A percentile compares a stretch with the other conserved stretches of the same genome.
These are phyloP conservation scores for Bombylius discolor DNA, from an alignment of 2,888 invertebrate genomes.

Conservation along the genomic window DNA sequence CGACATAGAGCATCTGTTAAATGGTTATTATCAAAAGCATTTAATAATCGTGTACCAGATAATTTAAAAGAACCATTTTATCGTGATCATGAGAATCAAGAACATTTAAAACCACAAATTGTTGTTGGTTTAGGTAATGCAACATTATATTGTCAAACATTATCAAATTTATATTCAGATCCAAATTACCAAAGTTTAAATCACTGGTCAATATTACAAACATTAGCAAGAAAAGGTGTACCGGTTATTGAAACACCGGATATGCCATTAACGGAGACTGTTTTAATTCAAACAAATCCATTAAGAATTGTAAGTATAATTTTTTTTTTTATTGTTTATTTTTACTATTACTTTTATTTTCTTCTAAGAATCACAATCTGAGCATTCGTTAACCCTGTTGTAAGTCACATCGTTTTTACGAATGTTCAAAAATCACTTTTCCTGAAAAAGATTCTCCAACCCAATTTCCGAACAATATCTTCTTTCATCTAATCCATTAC, in stretches of 20 bases:
- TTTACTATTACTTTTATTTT: neutral
- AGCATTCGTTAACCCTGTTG: no score
- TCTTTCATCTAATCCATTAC: no score
- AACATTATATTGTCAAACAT: constrained; percentile 84
- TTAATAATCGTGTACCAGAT: constrained; percentile 86
- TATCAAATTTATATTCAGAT: constrained; percentile 91
- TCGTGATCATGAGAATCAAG: constrained; percentile 87
- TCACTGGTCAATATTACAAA: constrained; percentile 90
- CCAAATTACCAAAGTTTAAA: constrained; percentile 92
- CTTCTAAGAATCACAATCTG: no score
- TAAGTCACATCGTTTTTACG: no score
- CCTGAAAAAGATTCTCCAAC: no score
- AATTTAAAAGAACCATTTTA: constrained; percentile 90
- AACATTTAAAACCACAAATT: constrained; percentile 83
- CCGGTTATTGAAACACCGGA: constrained; percentile 72
- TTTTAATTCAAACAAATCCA: constrained; percentile 90
- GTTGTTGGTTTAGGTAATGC: constrained; percentile 85
- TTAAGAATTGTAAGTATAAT: constrained; percentile 66
- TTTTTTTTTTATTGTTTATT: neutral
- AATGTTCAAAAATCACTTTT: no score
- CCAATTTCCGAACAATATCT: no score
- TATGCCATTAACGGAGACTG: constrained; percentile 85
- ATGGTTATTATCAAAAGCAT: constrained; percentile 93
- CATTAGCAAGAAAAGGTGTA: constrained; percentile 81
- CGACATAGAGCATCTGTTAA: constrained; percentile 90